phyloP scores from a whole-genome alignment of 2,888 invertebrate species.

The Trimorus sp. region DNA sequence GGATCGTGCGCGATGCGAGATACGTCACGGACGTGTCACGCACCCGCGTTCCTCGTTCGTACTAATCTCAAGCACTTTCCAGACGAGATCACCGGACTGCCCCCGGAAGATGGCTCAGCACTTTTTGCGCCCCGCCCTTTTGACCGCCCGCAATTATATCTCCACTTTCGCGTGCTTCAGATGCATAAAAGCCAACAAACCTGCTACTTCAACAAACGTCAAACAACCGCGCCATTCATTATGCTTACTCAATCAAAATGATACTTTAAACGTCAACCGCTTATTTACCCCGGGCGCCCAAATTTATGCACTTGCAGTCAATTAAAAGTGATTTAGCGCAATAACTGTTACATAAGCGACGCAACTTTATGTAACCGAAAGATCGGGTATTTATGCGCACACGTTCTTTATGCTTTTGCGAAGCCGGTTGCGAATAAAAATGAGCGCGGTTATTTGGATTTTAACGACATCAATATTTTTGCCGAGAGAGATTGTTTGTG shows the following conservation, averaged over 20 bases:
- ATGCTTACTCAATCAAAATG: conserved; percentile 27
- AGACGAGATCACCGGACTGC: conserved; percentile 68
- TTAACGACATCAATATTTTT: no score
- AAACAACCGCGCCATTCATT: conserved; percentile 27
- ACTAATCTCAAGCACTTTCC: conserved; percentile 62
- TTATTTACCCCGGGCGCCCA: not conserved
- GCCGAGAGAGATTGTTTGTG: no score
- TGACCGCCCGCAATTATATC: conserved; percentile 62
- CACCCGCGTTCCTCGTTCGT: conserved; percentile 67
- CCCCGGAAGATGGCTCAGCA: conserved; percentile 78
- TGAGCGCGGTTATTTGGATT: no score
- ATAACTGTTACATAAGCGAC: no score
- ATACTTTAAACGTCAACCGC: not conserved
- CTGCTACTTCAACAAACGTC: conserved; percentile 45
- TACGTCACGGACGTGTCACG: conserved; percentile 66
- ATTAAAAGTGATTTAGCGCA: no score
- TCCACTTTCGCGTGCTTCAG: conserved; percentile 47
- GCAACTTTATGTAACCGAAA: no score
- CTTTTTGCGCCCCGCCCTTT: conserved; percentile 79
- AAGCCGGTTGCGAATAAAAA: no score
- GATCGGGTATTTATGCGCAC: no score
- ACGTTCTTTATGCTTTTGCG: no score
- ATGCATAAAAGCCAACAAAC: conserved; percentile 59
- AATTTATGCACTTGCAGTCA: no score
- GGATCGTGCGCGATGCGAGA: conserved; percentile 62